phyloP scores from a whole-genome alignment of 2,113 vertebrate species.

The Acinonyx jubatus region DNA sequence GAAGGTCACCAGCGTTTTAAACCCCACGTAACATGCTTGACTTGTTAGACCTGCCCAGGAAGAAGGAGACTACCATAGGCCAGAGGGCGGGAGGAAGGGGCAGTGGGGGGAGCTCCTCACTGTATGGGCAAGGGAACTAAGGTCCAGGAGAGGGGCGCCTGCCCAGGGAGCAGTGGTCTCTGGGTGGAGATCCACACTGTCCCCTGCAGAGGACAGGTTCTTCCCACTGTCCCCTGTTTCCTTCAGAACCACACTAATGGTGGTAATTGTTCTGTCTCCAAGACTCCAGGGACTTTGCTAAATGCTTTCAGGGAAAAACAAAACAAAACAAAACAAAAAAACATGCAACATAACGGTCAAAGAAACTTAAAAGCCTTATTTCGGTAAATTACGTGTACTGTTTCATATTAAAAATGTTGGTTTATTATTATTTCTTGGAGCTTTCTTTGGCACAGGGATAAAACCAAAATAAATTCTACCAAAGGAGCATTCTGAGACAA shows the following conservation, averaged over 20 bases:
- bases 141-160: background rate
- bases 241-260: background rate
- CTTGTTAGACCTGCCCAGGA: background rate
- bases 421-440: background rate
- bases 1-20: background rate
- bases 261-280: background rate
- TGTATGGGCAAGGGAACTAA: background rate
- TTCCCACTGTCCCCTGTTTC: background rate
- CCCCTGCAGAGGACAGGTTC: background rate
- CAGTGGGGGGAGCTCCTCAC: background rate
- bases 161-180: background rate
- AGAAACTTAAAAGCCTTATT: slow-evolving; percentile 28
- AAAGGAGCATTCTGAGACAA: background rate
- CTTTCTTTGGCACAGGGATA: background rate
- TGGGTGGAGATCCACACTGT: background rate
- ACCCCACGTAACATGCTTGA: background rate
- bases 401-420: slow-evolving; percentile 58
- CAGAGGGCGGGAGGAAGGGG: background rate
- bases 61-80: background rate
- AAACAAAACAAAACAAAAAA: background rate
- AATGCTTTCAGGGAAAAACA: background rate
- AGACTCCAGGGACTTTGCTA: background rate
- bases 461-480: slow-evolving; percentile 37
- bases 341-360: slow-evolving; percentile 50
- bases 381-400: background rate